Evolutionary conservation across 2,113 vertebrate species (phyloP).

Genomic region (Tupaia chinensis): DNA sequence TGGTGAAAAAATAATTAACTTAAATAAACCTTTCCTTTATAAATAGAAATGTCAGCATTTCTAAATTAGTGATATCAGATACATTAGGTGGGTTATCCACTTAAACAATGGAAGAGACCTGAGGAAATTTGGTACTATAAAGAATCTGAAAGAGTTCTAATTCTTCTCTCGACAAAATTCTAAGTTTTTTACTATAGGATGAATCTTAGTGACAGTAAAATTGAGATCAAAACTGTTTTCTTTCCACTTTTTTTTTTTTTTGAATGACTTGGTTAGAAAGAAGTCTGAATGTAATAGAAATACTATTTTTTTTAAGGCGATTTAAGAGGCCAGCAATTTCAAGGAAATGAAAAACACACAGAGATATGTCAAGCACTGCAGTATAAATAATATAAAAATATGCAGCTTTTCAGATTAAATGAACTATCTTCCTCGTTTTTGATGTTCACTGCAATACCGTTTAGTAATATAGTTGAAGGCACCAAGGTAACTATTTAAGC

Average conservation of each 20-base stretch:
- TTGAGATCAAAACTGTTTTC: conserved; percentile 5
- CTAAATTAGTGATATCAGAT: not conserved
- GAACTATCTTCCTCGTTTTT: conserved; percentile 48
- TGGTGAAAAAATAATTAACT: not conserved
- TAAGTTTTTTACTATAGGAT: conserved; percentile 40
- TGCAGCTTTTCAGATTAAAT: conserved; percentile 68
- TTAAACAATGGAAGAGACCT: not conserved
- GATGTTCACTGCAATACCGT: conserved; percentile 34
- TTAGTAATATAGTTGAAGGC: conserved; percentile 45
- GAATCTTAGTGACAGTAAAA: conserved; percentile 40
- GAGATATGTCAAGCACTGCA: conserved; percentile 55
- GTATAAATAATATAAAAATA: conserved; percentile 72
- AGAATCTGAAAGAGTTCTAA: conserved; percentile 22
- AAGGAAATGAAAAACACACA: conserved; percentile 71
- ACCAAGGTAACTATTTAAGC: conserved; percentile 47
- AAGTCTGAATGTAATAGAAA: conserved; percentile 60
- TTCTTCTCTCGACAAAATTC: not conserved
- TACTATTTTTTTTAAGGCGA: conserved; percentile 38
- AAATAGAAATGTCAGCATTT: conserved; percentile 5
- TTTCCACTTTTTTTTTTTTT: not conserved
- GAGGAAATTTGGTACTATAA: not conserved
- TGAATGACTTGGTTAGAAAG: conserved; percentile 35
- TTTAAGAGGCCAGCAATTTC: conserved; percentile 46
- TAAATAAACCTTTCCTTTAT: not conserved
- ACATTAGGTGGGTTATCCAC: not conserved